A percentile compares a stretch with the other conserved stretches of the same genome.
Conservation (phyloP, 2,113 vertebrate genomes). For the Baryphthengus martii region DNA sequence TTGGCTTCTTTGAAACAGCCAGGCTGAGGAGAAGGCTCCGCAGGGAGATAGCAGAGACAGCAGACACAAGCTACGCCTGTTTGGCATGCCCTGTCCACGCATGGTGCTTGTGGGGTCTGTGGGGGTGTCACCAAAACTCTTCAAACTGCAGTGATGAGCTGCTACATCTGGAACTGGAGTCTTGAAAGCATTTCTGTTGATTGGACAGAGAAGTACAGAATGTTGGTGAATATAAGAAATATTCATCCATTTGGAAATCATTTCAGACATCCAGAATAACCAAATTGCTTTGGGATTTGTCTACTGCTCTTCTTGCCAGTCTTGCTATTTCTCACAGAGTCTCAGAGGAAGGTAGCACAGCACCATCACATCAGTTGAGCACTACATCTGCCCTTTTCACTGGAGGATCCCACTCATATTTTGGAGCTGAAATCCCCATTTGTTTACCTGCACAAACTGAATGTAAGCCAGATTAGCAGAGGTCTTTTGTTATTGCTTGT, state of each 20-base stretch:
- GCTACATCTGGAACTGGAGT: neutral
- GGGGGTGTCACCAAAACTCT: neutral
- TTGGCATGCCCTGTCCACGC: neutral
- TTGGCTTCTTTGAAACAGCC: neutral
- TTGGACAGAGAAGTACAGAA: neutral
- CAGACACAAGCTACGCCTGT: neutral
- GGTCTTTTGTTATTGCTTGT: neutral
- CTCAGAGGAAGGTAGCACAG: neutral
- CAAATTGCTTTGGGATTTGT: neutral
- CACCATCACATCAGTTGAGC: fast-evolving
- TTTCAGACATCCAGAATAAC: neutral
- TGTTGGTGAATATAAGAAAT: neutral
- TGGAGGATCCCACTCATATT: neutral
- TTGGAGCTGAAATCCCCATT: neutral
- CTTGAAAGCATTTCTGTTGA: neutral
- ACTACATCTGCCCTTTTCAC: neutral
- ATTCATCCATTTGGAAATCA: neutral
- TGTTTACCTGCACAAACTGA: neutral
- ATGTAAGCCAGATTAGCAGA: neutral
- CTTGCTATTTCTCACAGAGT: fast-evolving
- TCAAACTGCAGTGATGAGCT: neutral
- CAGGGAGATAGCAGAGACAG: neutral
- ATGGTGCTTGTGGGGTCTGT: neutral
- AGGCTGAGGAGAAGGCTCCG: neutral
- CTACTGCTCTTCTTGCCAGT: neutral